A percentile compares a stretch with the other conserved stretches of the same genome.
These are phyloP conservation scores for Syngnathus rostellatus DNA, from an alignment of 2,797 vertebrate genomes.

Conservation along the genomic window DNA sequence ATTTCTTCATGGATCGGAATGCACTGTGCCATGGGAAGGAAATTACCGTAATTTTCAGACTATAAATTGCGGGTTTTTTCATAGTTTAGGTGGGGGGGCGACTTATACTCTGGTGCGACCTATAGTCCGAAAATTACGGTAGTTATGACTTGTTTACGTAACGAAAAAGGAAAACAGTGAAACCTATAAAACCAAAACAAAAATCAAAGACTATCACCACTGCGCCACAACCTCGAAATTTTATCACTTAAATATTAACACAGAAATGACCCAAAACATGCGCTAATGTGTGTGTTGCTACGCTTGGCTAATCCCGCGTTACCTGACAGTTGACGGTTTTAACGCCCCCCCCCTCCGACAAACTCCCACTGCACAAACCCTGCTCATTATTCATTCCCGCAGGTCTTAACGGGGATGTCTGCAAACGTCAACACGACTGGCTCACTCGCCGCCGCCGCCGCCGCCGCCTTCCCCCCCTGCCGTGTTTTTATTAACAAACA, in stretches of 20 bases:
- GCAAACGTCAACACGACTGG: slow-evolving; percentile 36
- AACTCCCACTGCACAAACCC: slow-evolving; percentile 12
- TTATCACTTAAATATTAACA: background rate
- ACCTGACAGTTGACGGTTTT: slow-evolving; percentile 53
- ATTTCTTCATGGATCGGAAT: too few relatives aligned
- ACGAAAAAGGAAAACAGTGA: background rate
- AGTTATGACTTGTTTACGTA: background rate
- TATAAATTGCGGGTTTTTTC: too few relatives aligned
- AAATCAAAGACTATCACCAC: background rate
- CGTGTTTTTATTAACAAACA: slow-evolving; percentile 38
- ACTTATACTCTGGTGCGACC: too few relatives aligned
- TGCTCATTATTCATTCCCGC: slow-evolving; percentile 48
- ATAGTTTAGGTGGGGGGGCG: too few relatives aligned
- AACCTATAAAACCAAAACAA: background rate
- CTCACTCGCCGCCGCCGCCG: slow-evolving; percentile 15
- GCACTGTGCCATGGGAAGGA: background rate
- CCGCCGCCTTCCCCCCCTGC: slow-evolving; percentile 11
- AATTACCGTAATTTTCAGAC: too few relatives aligned
- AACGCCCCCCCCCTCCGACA: slow-evolving; percentile 31
- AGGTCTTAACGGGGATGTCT: slow-evolving; percentile 45
- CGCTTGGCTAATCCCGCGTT: slow-evolving; percentile 41
- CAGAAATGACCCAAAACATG: background rate
- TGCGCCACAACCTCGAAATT: background rate
- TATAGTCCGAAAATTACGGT: too few relatives aligned
- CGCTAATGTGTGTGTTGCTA: background rate